A percentile compares a stretch with the other conserved stretches of the same genome.
Evolutionary conservation across 2,797 vertebrate genomes (phyloP).

Genomic region (Thaleichthys pacificus): DNA sequence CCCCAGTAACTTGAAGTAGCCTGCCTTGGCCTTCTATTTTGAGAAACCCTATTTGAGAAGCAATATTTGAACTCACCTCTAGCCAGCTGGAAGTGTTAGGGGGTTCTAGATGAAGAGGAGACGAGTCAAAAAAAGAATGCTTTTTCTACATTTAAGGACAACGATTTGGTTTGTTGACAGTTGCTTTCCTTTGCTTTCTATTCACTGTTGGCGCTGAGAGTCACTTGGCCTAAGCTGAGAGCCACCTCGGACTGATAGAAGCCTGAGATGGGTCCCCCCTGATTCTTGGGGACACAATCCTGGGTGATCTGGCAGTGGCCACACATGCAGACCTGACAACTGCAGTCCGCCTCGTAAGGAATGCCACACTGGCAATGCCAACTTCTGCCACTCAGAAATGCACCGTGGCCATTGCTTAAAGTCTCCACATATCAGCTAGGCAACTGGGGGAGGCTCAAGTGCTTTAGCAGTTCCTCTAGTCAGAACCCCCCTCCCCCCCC

Average conservation of each 20-base stretch:
- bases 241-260: neutral
- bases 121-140: neutral
- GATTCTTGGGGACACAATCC: neutral
- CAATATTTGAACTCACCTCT: neutral
- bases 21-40: constrained; percentile 20
- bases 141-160: neutral
- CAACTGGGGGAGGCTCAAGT: constrained; percentile 34
- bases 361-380: constrained; percentile 47
- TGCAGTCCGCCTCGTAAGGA: constrained; percentile 42
- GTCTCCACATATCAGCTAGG: constrained; percentile 34
- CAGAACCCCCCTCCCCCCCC: constrained; percentile 21
- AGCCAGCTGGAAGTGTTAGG: too few relatives aligned
- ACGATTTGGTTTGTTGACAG: neutral
- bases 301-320: constrained; percentile 29
- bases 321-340: constrained; percentile 26
- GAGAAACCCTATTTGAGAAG: constrained; percentile 20
- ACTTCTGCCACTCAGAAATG: constrained; percentile 19
- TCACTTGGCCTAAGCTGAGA: neutral
- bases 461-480: constrained; percentile 21
- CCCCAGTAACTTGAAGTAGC: constrained; percentile 26
- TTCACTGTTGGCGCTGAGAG: neutral
- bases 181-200: neutral
- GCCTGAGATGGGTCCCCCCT: too few relatives aligned
- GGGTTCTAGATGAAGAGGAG: neutral
- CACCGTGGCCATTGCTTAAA: constrained; percentile 35